These are phyloP conservation scores for Archocentrus centrarchus DNA, from an alignment of 2,113 vertebrate species.

Conservation along the genomic window DNA sequence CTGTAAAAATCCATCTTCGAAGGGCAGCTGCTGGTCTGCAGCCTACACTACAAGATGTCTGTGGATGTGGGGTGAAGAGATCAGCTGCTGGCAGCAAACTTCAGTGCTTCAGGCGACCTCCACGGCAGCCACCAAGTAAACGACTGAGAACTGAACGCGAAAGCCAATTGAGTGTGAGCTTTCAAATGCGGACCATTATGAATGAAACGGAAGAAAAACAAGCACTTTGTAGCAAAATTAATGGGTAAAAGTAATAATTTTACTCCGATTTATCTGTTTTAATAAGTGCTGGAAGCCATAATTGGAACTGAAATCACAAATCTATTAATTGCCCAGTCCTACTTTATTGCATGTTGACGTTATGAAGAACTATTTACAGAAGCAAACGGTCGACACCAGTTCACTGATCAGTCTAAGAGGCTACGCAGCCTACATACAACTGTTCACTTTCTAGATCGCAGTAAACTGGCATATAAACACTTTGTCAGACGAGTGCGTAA, in stretches of 20 bases:
- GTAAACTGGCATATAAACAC: background rate
- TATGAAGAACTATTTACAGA: background rate
- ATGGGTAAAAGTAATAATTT: background rate
- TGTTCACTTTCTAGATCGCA: background rate
- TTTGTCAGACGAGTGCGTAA: too few species aligned
- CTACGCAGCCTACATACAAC: background rate
- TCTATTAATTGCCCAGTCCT: background rate
- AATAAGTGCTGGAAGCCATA: background rate
- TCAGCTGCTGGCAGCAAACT: background rate
- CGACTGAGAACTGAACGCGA: background rate
- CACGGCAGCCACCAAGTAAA: background rate
- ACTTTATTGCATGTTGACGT: background rate
- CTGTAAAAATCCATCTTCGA: background rate
- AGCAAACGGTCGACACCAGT: background rate
- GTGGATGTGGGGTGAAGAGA: background rate
- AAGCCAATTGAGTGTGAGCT: too few species aligned
- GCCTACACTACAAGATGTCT: background rate
- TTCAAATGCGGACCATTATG: rapidly evolving
- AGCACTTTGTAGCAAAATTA: background rate
- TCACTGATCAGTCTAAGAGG: background rate
- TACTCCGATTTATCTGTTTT: background rate
- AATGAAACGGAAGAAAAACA: background rate
- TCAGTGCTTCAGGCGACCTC: background rate
- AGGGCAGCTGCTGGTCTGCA: background rate
- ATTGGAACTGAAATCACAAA: background rate